Evolutionary conservation across 2,888 invertebrate species (phyloP).

Genomic region (Acrobasis suavella): DNA sequence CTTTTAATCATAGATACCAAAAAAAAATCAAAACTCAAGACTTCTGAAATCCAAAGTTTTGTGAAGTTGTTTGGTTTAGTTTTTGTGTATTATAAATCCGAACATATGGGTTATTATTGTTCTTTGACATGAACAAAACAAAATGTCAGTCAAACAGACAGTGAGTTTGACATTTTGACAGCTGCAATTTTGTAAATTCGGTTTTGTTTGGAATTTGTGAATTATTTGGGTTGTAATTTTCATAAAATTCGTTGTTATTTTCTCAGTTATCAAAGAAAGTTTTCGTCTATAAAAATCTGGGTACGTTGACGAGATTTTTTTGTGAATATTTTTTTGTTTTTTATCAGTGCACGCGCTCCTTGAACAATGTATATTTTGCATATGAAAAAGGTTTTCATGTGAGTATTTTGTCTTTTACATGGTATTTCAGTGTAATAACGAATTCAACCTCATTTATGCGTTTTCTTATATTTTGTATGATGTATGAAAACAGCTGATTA

Average conservation of each 20-base stretch:
- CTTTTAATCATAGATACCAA: too few relatives aligned
- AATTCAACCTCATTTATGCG: too few relatives aligned
- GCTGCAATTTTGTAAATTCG: conserved; percentile 1
- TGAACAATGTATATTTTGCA: not conserved
- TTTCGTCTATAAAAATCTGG: not conserved
- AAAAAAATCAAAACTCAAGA: too few relatives aligned
- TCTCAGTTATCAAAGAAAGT: not conserved
- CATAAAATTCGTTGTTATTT: conserved; percentile 4
- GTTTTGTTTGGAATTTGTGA: not conserved
- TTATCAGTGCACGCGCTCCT: not conserved
- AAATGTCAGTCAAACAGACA: not conserved
- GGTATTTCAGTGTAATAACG: too few relatives aligned
- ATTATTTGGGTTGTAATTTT: not conserved
- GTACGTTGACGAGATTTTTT: not conserved
- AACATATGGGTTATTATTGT: too few relatives aligned
- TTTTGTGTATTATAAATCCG: not conserved
- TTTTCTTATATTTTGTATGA: too few relatives aligned
- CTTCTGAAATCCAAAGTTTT: too few relatives aligned
- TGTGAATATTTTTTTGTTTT: not conserved
- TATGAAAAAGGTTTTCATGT: not conserved
- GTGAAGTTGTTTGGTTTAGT: too few relatives aligned
- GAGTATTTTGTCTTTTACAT: not conserved
- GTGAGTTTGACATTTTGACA: not conserved
- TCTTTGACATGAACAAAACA: not conserved
- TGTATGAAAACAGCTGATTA: too few relatives aligned